A percentile compares a stretch with the other conserved stretches of the same genome.
Conservation (phyloP, 2,113 vertebrate genomes). For the Carassius gibelio region DNA sequence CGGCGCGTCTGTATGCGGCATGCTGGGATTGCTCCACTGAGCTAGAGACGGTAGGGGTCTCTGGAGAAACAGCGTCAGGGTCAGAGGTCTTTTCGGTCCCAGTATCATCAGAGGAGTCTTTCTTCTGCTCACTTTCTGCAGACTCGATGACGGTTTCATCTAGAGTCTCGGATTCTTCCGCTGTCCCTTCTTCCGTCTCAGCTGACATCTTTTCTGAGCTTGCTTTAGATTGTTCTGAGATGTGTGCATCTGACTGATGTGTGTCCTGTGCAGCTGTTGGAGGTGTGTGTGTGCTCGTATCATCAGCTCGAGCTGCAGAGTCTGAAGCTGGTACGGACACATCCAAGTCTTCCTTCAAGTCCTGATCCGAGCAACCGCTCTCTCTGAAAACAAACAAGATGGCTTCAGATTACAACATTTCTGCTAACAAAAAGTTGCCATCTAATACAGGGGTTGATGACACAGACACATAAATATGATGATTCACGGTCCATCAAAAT, state of each 20-base stretch:
- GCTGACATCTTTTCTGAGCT: neutral
- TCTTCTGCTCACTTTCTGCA: neutral
- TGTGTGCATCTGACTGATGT: neutral
- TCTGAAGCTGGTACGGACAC: conserved; percentile 64
- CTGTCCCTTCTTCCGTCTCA: neutral
- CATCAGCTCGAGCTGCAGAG: conserved; percentile 61
- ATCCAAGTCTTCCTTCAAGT: conserved; percentile 72
- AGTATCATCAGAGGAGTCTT: neutral
- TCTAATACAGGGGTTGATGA: too few species aligned
- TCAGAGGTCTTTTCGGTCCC: neutral
- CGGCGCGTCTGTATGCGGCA: conserved; percentile 25
- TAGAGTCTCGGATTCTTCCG: neutral
- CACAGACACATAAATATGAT: too few species aligned
- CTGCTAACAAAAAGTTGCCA: neutral
- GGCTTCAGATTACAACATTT: neutral
- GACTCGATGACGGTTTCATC: neutral
- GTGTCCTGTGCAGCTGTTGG: conserved; percentile 12
- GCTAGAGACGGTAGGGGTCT: neutral
- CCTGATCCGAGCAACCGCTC: conserved; percentile 70
- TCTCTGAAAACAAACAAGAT: conserved; percentile 52
- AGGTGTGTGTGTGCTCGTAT: conserved; percentile 37
- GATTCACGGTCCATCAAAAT: too few species aligned
- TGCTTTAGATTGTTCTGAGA: neutral
- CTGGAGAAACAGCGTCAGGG: neutral
- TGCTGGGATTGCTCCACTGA: neutral